phyloP scores from a whole-genome alignment of 2,888 invertebrate genomes.

The Drosophila fungiperda region DNA sequence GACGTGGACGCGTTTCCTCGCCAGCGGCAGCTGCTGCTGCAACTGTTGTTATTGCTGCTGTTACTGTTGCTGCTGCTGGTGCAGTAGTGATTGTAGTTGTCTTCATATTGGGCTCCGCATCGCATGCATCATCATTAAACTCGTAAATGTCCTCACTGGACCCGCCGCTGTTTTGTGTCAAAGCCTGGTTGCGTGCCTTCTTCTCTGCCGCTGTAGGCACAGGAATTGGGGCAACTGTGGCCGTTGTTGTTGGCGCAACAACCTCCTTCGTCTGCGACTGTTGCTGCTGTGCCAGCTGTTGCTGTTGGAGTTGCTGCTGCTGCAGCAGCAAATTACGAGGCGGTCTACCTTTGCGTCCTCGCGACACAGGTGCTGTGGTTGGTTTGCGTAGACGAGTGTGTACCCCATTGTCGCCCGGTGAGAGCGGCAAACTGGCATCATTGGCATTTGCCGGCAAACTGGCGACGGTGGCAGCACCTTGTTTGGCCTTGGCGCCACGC shows the following conservation, averaged over 20 bases:
- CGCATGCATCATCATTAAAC: conserved; percentile 95
- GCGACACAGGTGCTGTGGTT: conserved; percentile 71
- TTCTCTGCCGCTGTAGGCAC: conserved; percentile 81
- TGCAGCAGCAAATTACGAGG: conserved; percentile 82
- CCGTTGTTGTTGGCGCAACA: conserved; percentile 3
- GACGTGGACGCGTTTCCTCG: conserved; percentile 87
- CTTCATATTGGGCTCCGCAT: conserved; percentile 86
- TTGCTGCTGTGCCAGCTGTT: conserved; percentile 52
- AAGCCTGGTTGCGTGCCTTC: conserved; percentile 75
- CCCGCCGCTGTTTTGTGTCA: conserved; percentile 64
- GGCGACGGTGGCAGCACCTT: conserved; percentile 52
- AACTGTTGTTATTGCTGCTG: conserved; percentile 14
- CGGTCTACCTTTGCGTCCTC: conserved; percentile 85
- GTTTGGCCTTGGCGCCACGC: conserved; percentile 80
- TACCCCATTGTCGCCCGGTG: conserved; percentile 85
- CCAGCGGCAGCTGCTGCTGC: conserved; percentile 35
- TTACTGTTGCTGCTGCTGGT: conserved; percentile 8
- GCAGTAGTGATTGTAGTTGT: conserved; percentile 11
- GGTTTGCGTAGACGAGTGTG: conserved; percentile 87
- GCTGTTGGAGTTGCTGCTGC: conserved; percentile 74
- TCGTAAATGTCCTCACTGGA: conserved; percentile 92
- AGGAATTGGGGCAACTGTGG: conserved; percentile 38
- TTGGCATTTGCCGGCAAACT: conserved; percentile 43
- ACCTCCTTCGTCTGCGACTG: conserved; percentile 39
- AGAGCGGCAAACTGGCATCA: conserved; percentile 33